phyloP scores from a whole-genome alignment of 2,888 invertebrate species.

The Synergus laeviventris region DNA sequence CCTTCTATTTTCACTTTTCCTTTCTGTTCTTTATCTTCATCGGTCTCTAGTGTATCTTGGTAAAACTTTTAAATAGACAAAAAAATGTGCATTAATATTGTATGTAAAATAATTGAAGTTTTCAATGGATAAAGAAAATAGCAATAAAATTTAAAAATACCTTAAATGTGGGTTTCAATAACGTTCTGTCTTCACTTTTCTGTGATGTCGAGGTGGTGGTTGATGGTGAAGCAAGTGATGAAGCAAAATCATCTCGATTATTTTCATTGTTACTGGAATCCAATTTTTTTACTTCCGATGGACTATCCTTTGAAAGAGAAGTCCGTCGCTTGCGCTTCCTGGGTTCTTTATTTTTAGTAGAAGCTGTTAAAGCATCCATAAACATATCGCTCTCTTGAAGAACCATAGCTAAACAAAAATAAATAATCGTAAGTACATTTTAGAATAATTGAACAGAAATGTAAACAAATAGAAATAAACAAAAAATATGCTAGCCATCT shows the following conservation, averaged over 20 bases:
- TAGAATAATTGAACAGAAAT: not conserved
- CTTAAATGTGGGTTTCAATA: constrained; percentile 77
- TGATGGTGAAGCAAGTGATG: constrained; percentile 71
- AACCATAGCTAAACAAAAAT: constrained; percentile 80
- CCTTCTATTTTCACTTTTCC: constrained; percentile 56
- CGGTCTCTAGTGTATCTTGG: constrained; percentile 91
- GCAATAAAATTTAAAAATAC: constrained; percentile 62
- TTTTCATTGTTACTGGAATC: constrained; percentile 71
- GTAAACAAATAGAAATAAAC: not conserved
- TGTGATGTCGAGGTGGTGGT: constrained; percentile 38
- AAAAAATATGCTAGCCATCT: not conserved
- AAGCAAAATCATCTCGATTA: constrained; percentile 65
- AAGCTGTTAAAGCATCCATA: constrained; percentile 92
- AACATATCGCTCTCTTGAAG: constrained; percentile 95
- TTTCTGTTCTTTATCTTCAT: constrained; percentile 78
- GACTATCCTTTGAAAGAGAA: constrained; percentile 83
- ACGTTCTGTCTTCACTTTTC: constrained; percentile 70
- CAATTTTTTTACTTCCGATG: constrained; percentile 78
- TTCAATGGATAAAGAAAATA: not conserved
- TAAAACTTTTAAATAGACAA: constrained; percentile 82
- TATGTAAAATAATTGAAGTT: not conserved
- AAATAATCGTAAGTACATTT: not conserved
- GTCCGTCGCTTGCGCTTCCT: constrained; percentile 88
- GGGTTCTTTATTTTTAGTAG: constrained; percentile 84
- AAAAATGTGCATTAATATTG: constrained; percentile 24